Percentiles rank a stretch among this genome's conserved stretches.
These are phyloP conservation scores for Argyresthia goedartella DNA, from an alignment of 2,888 invertebrate species.

Conservation along the genomic window DNA sequence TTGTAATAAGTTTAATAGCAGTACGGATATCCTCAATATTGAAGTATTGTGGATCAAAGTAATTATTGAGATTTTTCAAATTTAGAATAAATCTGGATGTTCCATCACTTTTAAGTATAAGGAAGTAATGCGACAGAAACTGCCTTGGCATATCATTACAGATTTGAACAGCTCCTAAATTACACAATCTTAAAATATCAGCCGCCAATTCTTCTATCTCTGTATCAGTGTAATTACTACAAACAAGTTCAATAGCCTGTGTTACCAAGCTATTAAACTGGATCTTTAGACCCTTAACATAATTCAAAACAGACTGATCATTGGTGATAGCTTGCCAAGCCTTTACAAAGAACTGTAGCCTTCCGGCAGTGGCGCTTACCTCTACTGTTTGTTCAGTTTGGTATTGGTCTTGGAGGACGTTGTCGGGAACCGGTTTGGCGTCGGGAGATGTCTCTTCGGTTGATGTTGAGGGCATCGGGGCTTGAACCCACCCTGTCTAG, in stretches of 20 bases:
- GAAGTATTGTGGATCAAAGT: slow-evolving; percentile 1
- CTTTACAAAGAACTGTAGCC: background rate
- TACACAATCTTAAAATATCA: background rate
- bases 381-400: background rate
- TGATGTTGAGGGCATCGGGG: background rate
- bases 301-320: background rate
- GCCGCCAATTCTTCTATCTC: background rate
- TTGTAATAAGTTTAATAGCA: background rate
- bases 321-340: background rate
- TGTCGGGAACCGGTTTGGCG: background rate
- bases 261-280: background rate
- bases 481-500: slow-evolving; percentile 1
- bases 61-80: slow-evolving; percentile 7
- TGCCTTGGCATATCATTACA: background rate
- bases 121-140: slow-evolving; percentile 4
- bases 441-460: background rate
- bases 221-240: background rate
- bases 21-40: slow-evolving; percentile 6
- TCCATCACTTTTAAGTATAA: slow-evolving; percentile 7
- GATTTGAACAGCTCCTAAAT: background rate
- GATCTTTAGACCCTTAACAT: background rate
- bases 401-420: background rate
- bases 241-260: background rate
- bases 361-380: slow-evolving; percentile 4
- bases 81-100: slow-evolving; percentile 4